Conservation (phyloP, 2,797 vertebrate genomes). For the Manis javanica region DNA sequence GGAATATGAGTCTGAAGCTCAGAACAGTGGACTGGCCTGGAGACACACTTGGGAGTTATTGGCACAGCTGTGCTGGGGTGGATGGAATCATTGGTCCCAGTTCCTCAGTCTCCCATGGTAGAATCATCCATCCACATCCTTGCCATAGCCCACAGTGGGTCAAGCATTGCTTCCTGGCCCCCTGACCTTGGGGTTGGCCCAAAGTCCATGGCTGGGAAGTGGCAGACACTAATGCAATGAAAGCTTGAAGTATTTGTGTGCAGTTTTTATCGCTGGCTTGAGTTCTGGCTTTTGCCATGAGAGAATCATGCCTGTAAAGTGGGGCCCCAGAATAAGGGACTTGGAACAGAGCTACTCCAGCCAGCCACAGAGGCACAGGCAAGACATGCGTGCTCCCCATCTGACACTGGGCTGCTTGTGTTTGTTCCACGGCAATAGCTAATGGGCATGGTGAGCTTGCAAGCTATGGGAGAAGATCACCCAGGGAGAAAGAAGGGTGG, state of each 20-base stretch:
- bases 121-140: no score
- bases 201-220: accelerated
- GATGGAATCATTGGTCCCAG: neutral
- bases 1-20: neutral
- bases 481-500: neutral
- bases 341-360: neutral
- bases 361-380: no score
- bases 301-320: accelerated
- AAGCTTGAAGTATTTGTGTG: no score
- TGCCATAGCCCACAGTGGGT: neutral
- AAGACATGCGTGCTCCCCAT: accelerated
- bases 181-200: neutral
- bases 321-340: neutral
- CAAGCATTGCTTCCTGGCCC: accelerated
- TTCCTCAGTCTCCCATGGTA: accelerated
- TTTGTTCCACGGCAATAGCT: neutral
- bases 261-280: neutral
- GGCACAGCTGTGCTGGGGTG: neutral
- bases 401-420: accelerated
- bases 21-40: neutral
- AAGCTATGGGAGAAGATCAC: neutral
- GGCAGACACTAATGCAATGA: neutral
- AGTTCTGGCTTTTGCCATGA: neutral
- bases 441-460: neutral
- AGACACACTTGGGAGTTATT: accelerated